Percentiles rank a stretch among this genome's conserved stretches.
Conservation (phyloP, 2,797 vertebrate species). For the Falco novaeseelandiae region DNA sequence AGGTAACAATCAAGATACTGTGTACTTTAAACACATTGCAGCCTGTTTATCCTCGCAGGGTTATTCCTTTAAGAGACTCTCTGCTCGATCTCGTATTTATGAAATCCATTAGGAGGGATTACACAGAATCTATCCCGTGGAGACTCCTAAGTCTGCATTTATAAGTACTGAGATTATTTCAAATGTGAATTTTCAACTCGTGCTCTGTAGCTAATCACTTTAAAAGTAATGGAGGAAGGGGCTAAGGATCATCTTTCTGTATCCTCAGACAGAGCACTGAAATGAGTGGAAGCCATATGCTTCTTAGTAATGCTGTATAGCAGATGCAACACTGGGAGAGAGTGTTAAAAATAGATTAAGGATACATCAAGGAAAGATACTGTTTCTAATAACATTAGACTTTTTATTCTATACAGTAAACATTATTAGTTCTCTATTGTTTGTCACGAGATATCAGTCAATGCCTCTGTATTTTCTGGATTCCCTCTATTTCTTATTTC, state of each 20-base stretch:
- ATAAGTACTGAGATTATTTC: background rate
- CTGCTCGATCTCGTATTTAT: background rate
- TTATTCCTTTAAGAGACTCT: background rate
- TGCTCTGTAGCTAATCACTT: background rate
- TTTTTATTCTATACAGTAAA: background rate
- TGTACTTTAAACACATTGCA: background rate
- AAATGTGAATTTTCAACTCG: background rate
- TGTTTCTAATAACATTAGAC: background rate
- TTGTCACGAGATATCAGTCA: background rate
- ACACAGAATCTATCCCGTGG: background rate
- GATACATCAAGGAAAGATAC: background rate
- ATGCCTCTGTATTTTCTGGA: background rate
- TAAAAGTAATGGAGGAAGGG: background rate
- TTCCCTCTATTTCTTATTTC: background rate
- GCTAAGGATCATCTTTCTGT: background rate
- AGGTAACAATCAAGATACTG: background rate
- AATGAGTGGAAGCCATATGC: background rate
- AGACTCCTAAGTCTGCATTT: background rate
- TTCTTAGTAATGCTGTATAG: background rate
- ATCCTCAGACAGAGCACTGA: background rate
- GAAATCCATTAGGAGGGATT: conserved; percentile 6
- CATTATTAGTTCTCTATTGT: background rate
- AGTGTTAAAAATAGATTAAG: background rate
- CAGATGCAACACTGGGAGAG: background rate
- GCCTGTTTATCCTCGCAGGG: background rate